A percentile compares a stretch with the other conserved stretches of the same genome.
These are phyloP conservation scores for Himantopus leucocephalus DNA, from an alignment of 2,113 vertebrate species.

Conservation along the genomic window DNA sequence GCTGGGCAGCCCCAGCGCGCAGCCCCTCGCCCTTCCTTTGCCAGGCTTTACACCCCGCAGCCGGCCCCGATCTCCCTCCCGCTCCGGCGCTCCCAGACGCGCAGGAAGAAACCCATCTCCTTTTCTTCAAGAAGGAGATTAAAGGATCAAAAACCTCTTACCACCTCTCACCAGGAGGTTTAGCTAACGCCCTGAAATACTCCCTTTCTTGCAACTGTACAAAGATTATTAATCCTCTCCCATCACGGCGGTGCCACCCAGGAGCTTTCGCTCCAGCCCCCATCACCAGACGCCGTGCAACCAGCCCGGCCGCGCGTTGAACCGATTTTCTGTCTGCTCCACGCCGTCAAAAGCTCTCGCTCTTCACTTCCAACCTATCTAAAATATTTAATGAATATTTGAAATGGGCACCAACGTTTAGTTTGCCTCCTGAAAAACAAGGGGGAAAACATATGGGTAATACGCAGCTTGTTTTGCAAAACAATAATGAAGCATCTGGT, in stretches of 20 bases:
- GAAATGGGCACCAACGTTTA: not conserved
- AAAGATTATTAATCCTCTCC: not conserved
- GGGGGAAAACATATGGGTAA: conserved; percentile 47
- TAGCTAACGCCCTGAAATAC: not conserved
- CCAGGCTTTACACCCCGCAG: not conserved
- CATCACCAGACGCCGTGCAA: not conserved
- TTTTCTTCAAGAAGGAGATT: not conserved
- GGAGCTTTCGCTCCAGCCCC: not conserved
- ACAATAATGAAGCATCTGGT: conserved; percentile 61
- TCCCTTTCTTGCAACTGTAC: not conserved
- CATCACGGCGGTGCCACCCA: not conserved
- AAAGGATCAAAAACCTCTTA: not conserved
- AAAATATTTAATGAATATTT: conserved; percentile 15
- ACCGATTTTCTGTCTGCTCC: not conserved
- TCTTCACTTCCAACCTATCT: not conserved
- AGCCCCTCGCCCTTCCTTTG: not conserved
- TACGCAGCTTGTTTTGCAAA: conserved; percentile 32
- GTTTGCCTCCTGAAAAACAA: conserved; percentile 34
- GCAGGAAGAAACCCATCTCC: not conserved
- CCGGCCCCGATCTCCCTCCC: not conserved
- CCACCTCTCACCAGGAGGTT: not conserved
- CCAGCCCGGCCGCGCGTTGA: not conserved
- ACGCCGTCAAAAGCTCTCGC: not conserved
- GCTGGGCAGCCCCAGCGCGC: not conserved
- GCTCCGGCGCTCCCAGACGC: not conserved